Evolutionary conservation across 2,888 invertebrate species (phyloP), one percentile per base, ranked within the genome.

Genomic region (Dermolepida albohirtum): DNA sequence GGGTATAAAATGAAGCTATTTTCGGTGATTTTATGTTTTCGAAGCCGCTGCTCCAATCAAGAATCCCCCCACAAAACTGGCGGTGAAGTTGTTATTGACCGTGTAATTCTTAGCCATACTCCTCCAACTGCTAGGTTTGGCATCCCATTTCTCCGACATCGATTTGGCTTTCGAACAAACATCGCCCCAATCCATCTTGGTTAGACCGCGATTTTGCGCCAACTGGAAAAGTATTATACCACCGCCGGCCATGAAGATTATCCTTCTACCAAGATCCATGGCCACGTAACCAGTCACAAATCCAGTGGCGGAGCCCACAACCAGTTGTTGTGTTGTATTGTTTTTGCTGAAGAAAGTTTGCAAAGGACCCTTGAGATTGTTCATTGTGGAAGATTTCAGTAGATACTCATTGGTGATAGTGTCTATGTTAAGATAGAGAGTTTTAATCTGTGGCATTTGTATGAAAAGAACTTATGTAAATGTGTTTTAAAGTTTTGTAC

Each of bases 151-250:
- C 73, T 92, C 90, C 63, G 89, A 87, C 12, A 93, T 89, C 81
- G 90, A 89, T 71, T 93, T 91, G 29, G 93, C 89, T 77, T 91
- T 91, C 75, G 88, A 89, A 74, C 90, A 89, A 27, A 95, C 87
- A 83, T 91, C 90, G 66, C 90, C 90, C 95, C 95, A 96, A 82
- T 96, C 93, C 70, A 93, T 87, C 76, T 92, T 90, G 67, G 95
- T 90, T 74, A 93, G 93, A 10, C 95, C 95, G 78, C 93, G 91
- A 78, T 94, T 92, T 73, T 92, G 91, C 5, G 95, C 95, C 75
- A 95, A 86, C 84, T 95, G 91, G 74, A 95, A 81, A 69, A 95
- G 82, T 75, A 96, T 90, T 62, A 96, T 90, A 72, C 93, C 90
- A 66, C 94, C 92, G 67, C 96, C 96, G 70, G 95, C 85, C 8